Evolutionary conservation across 2,113 vertebrate species (phyloP).

Genomic region (Lycocorax pyrrhopterus): DNA sequence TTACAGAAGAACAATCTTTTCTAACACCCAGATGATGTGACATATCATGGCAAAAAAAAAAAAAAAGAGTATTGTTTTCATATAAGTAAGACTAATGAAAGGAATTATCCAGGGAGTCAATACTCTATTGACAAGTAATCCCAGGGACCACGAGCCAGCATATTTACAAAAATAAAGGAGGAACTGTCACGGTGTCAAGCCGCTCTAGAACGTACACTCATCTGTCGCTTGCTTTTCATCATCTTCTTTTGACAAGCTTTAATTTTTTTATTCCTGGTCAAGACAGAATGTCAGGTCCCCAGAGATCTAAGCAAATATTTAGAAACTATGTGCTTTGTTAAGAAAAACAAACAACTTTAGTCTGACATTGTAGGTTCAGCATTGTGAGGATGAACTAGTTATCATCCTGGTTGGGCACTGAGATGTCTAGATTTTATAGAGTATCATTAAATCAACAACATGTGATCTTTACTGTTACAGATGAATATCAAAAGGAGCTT

Average conservation of each 20-base stretch:
- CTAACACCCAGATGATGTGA: background rate
- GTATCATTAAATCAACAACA: background rate
- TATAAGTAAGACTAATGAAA: background rate
- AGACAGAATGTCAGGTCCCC: background rate
- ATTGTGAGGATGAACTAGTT: background rate
- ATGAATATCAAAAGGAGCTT: background rate
- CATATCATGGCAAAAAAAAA: background rate
- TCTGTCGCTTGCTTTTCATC: fast-evolving
- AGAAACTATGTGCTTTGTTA: background rate
- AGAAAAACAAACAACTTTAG: background rate
- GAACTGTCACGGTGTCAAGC: fast-evolving
- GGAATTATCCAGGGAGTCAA: background rate
- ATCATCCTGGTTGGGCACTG: background rate
- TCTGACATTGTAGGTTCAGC: background rate
- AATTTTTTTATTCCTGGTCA: background rate
- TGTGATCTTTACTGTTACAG: background rate
- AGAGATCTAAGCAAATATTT: background rate
- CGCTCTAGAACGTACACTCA: fast-evolving
- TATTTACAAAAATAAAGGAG: background rate
- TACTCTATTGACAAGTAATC: background rate
- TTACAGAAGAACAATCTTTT: background rate
- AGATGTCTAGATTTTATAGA: background rate
- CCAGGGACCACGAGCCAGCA: background rate
- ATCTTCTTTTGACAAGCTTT: background rate
- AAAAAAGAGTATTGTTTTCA: background rate